A percentile compares a stretch with the other conserved stretches of the same genome.
Evolutionary conservation across 2,888 invertebrate genomes (phyloP).

Genomic region (Eristalis intricaria): DNA sequence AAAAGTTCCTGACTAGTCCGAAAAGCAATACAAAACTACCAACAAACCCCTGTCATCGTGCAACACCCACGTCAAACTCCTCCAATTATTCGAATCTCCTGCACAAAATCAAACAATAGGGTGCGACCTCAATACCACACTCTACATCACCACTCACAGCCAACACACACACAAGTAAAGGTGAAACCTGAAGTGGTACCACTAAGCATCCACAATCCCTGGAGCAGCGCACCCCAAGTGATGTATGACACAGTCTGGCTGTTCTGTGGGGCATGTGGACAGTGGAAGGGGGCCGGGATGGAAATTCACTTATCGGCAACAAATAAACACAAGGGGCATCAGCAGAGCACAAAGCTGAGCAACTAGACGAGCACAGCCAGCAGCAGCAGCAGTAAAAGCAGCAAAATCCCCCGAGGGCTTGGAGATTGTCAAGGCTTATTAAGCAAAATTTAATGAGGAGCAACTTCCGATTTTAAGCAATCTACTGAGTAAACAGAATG

Average conservation of each 20-base stretch:
- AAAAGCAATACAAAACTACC: neutral
- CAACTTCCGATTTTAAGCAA: constrained; percentile 67
- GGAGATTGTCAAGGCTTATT: constrained; percentile 65
- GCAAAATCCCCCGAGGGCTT: constrained; percentile 28
- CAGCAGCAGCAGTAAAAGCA: neutral
- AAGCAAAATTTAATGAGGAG: constrained; percentile 71
- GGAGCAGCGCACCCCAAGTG: constrained; percentile 29
- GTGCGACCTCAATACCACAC: constrained; percentile 57
- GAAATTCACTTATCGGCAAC: constrained; percentile 65
- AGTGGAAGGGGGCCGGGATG: constrained; percentile 32
- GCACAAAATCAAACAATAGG: constrained; percentile 44
- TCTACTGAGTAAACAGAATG: constrained; percentile 66
- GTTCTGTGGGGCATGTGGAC: neutral
- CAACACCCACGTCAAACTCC: constrained; percentile 39
- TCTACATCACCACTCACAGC: constrained; percentile 4
- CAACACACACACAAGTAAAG: constrained; percentile 12
- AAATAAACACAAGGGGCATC: constrained; percentile 41
- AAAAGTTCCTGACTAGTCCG: neutral
- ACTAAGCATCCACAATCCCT: constrained; percentile 62
- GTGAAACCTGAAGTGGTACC: constrained; percentile 59
- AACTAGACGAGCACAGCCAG: neutral
- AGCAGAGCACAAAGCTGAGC: constrained; percentile 15
- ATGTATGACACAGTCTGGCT: neutral
- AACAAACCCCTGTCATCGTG: constrained; percentile 35
- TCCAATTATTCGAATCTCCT: constrained; percentile 56